Evolutionary conservation across 2,888 invertebrate genomes (phyloP).

Genomic region (Octonoba sinensis): DNA sequence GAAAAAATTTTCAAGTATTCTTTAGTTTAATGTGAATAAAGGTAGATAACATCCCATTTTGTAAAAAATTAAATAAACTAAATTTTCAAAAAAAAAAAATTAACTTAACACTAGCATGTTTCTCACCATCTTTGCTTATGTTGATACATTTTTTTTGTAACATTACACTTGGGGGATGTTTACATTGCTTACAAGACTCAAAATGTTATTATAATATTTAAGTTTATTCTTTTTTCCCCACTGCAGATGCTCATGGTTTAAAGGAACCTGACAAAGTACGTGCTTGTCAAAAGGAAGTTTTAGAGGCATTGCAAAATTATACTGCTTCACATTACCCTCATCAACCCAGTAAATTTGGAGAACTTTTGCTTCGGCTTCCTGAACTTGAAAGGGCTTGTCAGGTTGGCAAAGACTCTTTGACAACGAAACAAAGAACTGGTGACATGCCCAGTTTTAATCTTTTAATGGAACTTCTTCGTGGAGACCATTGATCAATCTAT

Average conservation of each 20-base stretch:
- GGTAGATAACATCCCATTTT: no score
- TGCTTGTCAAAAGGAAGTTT: constrained; percentile 92
- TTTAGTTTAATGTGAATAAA: no score
- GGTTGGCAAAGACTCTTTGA: constrained; percentile 93
- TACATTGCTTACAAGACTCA: no score
- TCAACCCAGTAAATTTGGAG: constrained; percentile 94
- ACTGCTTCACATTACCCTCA: constrained; percentile 92
- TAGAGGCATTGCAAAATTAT: constrained; percentile 92
- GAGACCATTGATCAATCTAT: constrained; percentile 78
- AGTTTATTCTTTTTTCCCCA: no score
- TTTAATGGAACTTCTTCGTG: constrained; percentile 93
- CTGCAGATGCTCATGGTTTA: constrained; percentile 89
- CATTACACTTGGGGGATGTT: no score
- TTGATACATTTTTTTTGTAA: no score
- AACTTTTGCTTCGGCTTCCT: constrained; percentile 90
- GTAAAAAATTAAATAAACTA: no score
- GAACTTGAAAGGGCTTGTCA: constrained; percentile 95
- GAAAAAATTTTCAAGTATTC: no score
- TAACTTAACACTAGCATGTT: no score
- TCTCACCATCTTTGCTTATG: no score
- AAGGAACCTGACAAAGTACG: constrained; percentile 94
- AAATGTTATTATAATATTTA: no score
- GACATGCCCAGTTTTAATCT: constrained; percentile 93
- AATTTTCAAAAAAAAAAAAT: no score
- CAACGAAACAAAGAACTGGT: constrained; percentile 87